Conservation (phyloP, 2,113 vertebrate genomes). For the pig (Sus scrofa) region T2T-Sscrofa CM000827.6:110124001-110124500, state of each 20-base stretch:
- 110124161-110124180: not conserved
- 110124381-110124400: fast-evolving
- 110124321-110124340: not conserved
- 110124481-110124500: not conserved
- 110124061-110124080: too few relatives aligned
- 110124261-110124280: fast-evolving
- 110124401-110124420: fast-evolving
- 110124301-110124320: fast-evolving
- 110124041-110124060: fast-evolving
- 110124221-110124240: not conserved
- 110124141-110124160: fast-evolving
- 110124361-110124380: not conserved
- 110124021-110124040: not conserved
- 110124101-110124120: not conserved
- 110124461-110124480: fast-evolving
- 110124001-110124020: not conserved
- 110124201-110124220: fast-evolving
- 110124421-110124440: not conserved
- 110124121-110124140: fast-evolving
- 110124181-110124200: fast-evolving
- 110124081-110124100: not conserved
- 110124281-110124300: fast-evolving
- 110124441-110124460: not conserved
- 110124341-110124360: fast-evolving
- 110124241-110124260: not conserved